Conservation (phyloP, 2,113 vertebrate species). For the Pygathrix nemaeus region DNA sequence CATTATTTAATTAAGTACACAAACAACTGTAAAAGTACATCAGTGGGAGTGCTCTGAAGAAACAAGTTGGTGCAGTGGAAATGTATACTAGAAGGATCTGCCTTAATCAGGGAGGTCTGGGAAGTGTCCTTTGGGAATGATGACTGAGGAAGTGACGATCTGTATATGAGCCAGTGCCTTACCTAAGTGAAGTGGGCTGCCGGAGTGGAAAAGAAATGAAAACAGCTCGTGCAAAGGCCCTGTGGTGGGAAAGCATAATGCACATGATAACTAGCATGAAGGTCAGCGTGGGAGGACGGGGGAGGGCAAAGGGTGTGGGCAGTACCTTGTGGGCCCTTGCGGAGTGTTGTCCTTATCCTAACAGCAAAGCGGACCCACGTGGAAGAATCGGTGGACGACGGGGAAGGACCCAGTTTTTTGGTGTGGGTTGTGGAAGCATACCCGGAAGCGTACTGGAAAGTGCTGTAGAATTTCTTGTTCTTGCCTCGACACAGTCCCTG, state of each 20-base stretch:
- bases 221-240: background rate
- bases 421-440: too few relatives aligned
- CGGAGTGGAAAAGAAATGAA: background rate
- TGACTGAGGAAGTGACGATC: background rate
- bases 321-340: background rate
- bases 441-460: background rate
- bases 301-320: background rate
- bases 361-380: background rate
- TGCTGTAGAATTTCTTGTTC: background rate
- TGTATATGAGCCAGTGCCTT: background rate
- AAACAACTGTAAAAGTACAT: background rate
- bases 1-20: background rate
- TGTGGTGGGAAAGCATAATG: background rate
- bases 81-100: background rate
- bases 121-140: background rate
- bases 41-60: background rate
- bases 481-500: background rate
- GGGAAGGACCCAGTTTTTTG: background rate
- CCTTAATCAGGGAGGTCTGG: background rate
- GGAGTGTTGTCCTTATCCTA: background rate
- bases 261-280: background rate
- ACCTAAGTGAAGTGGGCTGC: background rate
- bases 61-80: rapidly evolving
- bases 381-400: background rate
- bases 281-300: too few relatives aligned